Evolutionary conservation across 35 echinoderm and acorn worm genomes (phyloP).

Genomic region (Strongylocentrotus purpuratus): DNA sequence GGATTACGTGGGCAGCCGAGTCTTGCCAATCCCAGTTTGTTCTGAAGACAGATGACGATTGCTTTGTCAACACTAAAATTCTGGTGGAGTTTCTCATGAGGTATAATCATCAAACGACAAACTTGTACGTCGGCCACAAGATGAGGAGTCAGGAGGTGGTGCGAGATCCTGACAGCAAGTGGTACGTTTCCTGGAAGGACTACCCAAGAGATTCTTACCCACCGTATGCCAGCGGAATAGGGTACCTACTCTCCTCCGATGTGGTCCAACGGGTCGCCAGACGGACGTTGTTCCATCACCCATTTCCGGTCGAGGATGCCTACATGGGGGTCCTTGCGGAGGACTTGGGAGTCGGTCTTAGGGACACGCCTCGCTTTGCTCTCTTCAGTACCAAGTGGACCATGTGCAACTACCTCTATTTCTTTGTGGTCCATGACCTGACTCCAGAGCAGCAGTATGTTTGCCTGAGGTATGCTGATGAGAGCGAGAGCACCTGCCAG

Average conservation of each 20-base stretch:
- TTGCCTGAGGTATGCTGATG: slow-evolving; percentile 74
- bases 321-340: slow-evolving; percentile 84
- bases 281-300: slow-evolving; percentile 56
- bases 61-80: slow-evolving; percentile 81
- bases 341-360: slow-evolving; percentile 33
- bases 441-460: slow-evolving; percentile 81
- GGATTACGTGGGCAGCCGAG: slow-evolving; percentile 70
- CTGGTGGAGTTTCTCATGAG: slow-evolving; percentile 65
- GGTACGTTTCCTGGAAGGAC: slow-evolving; percentile 49
- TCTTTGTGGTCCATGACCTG: slow-evolving; percentile 84
- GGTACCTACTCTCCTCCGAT: slow-evolving; percentile 83
- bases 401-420: slow-evolving; percentile 89
- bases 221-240: slow-evolving; percentile 82
- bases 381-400: slow-evolving; percentile 84
- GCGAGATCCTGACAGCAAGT: slow-evolving; percentile 47
- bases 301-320: slow-evolving; percentile 83
- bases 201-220: slow-evolving; percentile 52
- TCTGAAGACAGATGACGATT: slow-evolving; percentile 91
- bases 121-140: slow-evolving; percentile 72
- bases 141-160: slow-evolving; percentile 50
- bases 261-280: slow-evolving; percentile 75
- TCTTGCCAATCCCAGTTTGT: slow-evolving; percentile 78
- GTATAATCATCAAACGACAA: slow-evolving; percentile 60
- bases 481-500: slow-evolving; percentile 53
- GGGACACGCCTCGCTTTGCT: slow-evolving; percentile 82